Percentiles rank a stretch among this genome's conserved stretches.
These are phyloP conservation scores for Vombatus ursinus DNA, from an alignment of 2,113 vertebrate genomes.

Conservation along the genomic window DNA sequence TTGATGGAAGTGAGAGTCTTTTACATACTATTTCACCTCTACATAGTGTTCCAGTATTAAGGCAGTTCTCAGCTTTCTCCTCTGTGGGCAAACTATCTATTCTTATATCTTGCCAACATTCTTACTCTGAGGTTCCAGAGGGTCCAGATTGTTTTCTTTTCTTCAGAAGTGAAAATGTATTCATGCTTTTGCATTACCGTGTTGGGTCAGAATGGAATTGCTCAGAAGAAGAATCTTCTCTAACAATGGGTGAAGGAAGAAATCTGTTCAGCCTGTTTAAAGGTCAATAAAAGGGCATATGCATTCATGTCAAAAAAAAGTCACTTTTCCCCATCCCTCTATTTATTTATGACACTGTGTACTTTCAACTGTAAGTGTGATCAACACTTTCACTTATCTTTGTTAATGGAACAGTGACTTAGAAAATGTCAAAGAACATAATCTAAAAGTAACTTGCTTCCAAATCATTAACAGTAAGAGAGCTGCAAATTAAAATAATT, in stretches of 20 bases:
- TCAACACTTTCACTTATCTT: not conserved
- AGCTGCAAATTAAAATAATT: not conserved
- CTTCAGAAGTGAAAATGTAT: not conserved
- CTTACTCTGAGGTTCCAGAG: not conserved
- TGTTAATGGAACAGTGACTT: not conserved
- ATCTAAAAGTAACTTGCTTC: not conserved
- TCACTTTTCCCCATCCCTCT: not conserved
- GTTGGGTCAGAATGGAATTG: not conserved
- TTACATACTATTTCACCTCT: not conserved
- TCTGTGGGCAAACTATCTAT: not conserved
- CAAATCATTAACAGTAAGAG: not conserved
- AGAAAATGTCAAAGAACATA: not conserved
- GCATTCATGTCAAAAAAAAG: not conserved
- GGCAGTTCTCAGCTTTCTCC: not conserved
- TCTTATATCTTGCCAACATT: not conserved
- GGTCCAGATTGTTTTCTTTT: not conserved
- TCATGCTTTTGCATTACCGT: not conserved
- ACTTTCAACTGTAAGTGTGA: not conserved
- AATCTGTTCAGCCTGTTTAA: not conserved
- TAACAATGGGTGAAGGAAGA: not conserved
- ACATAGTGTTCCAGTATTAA: not conserved
- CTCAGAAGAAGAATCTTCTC: not conserved
- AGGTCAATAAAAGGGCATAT: not conserved
- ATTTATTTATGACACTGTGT: not conserved
- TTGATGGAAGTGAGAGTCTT: not conserved